These are phyloP conservation scores for Acanthoscelides obtectus DNA, from an alignment of 2,888 invertebrate species.

Conservation along the genomic window DNA sequence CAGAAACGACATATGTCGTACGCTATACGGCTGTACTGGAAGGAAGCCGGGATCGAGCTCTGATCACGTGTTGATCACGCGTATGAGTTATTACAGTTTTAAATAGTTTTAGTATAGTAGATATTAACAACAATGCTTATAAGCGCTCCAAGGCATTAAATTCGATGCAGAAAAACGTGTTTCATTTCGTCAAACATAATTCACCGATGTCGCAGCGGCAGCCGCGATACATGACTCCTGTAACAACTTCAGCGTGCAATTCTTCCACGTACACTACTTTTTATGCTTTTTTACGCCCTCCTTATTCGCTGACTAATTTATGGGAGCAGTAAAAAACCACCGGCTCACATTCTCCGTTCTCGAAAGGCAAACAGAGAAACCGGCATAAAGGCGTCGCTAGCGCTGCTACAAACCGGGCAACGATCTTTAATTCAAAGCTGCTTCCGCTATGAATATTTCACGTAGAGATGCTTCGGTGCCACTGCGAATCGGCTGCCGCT, in stretches of 20 bases:
- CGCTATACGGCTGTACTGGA: too few relatives aligned
- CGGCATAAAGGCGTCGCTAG: not conserved
- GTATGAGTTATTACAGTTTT: too few relatives aligned
- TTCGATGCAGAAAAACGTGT: not conserved
- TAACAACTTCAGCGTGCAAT: not conserved
- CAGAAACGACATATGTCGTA: too few relatives aligned
- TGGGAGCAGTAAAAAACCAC: not conserved
- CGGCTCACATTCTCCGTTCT: not conserved
- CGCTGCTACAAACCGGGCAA: not conserved
- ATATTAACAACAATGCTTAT: too few relatives aligned
- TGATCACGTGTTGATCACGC: too few relatives aligned
- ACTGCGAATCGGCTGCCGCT: not conserved
- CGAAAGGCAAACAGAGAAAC: not conserved
- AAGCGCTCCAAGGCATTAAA: too few relatives aligned
- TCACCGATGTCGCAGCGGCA: not conserved
- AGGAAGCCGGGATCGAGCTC: too few relatives aligned
- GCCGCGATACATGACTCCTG: not conserved
- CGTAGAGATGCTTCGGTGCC: not conserved
- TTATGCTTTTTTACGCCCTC: not conserved
- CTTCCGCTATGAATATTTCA: not conserved
- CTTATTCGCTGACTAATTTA: not conserved
- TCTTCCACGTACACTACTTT: not conserved
- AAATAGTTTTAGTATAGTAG: too few relatives aligned
- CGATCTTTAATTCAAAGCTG: not conserved
- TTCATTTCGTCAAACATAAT: not conserved